A percentile compares a stretch with the other conserved stretches of the same genome.
These are phyloP conservation scores for Formica exsecta DNA, from an alignment of 1,140 invertebrate genomes.

Conservation along the genomic window DNA sequence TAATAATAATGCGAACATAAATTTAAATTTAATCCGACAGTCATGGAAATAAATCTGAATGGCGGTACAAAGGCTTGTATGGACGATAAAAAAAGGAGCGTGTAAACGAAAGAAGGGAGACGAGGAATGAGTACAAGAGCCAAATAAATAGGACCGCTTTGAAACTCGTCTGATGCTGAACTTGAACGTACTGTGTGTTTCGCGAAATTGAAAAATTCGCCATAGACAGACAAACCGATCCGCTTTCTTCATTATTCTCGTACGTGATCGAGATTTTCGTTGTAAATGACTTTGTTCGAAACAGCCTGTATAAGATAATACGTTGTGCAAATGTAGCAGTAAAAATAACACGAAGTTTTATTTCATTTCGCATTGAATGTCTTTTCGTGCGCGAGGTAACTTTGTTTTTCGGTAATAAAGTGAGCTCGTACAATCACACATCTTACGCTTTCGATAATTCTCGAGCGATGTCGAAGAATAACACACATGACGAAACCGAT, in stretches of 20 bases:
- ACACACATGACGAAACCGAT: background rate
- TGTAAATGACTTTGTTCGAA: background rate
- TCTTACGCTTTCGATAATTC: background rate
- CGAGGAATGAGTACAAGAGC: conserved; percentile 29
- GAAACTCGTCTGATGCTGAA: conserved; percentile 17
- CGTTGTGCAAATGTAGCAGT: background rate
- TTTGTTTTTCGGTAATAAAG: conserved; percentile 22
- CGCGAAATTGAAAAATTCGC: conserved; percentile 34
- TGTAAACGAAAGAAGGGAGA: conserved; percentile 3
- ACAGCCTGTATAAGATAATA: background rate
- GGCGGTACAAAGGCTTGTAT: conserved; percentile 59
- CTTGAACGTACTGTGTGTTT: background rate
- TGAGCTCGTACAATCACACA: background rate
- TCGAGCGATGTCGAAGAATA: background rate
- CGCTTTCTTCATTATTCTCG: conserved; percentile 2
- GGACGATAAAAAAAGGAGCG: conserved; percentile 59
- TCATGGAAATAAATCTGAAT: conserved; percentile 61
- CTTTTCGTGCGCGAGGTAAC: background rate
- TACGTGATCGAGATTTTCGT: background rate
- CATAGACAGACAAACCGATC: conserved; percentile 13
- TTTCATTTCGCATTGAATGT: background rate
- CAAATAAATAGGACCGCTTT: conserved; percentile 63
- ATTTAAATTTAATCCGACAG: conserved; percentile 67
- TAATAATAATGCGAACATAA: conserved; percentile 66
- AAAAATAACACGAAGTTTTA: background rate